Percentiles rank a stretch among this genome's conserved stretches.
These are phyloP conservation scores for Passer montanus DNA, from an alignment of 2,113 vertebrate genomes.

Conservation along the genomic window DNA sequence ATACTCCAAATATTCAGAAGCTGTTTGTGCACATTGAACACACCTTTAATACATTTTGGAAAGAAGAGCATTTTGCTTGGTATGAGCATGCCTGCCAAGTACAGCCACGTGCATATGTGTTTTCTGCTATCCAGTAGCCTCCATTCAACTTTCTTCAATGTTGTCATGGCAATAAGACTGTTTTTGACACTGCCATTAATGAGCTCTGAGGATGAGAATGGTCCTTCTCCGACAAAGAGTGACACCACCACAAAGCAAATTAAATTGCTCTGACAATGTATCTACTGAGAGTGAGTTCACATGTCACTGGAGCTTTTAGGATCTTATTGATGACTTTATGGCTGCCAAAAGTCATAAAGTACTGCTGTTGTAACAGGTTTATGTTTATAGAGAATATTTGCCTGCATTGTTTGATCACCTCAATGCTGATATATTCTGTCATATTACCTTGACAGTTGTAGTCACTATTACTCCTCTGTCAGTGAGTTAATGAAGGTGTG, in stretches of 20 bases:
- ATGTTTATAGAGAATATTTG: conserved; percentile 40
- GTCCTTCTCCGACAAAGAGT: conserved; percentile 38
- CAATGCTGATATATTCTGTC: conserved; percentile 37
- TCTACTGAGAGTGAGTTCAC: conserved; percentile 55
- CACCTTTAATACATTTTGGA: background rate
- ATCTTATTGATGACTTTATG: conserved; percentile 57
- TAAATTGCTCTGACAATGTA: conserved; percentile 57
- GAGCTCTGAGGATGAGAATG: conserved; percentile 56
- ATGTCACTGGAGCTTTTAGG: conserved; percentile 51
- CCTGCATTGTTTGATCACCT: conserved; percentile 1
- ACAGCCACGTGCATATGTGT: background rate
- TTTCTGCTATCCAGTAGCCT: conserved; percentile 12
- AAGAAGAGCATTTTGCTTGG: background rate
- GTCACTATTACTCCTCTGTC: background rate
- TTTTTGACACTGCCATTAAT: conserved; percentile 53
- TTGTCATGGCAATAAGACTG: conserved; percentile 55
- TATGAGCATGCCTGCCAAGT: background rate
- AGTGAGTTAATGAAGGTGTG: conserved; percentile 41
- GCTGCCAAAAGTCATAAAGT: conserved; percentile 39
- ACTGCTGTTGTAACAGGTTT: conserved; percentile 44
- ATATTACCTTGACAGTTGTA: conserved; percentile 23
- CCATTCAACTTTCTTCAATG: conserved; percentile 41
- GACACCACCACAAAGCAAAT: conserved; percentile 60
- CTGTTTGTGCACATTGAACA: background rate
- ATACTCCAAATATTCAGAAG: background rate